Evolutionary conservation across 1,140 invertebrate genomes (phyloP), one percentile per base, ranked within the genome.

Genomic region (Bombus sibiricus): DNA sequence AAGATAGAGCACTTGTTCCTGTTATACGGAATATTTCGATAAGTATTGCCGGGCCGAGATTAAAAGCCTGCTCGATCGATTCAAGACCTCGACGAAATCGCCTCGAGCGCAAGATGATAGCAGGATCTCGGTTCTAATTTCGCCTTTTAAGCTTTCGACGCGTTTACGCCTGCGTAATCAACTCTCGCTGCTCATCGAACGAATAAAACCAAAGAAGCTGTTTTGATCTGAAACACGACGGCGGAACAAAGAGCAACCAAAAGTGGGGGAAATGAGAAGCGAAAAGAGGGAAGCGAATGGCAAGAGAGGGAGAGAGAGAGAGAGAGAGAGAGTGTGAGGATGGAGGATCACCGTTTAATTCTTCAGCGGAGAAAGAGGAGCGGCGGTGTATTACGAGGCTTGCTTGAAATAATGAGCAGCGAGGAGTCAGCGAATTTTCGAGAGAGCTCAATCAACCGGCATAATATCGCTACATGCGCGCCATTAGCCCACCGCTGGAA

Each of bases 361-460:
- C 88, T 37, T 72, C 25, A 41, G 59, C 39, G 62, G 64, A 68
- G 81, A 66, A 76, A 87, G 32, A 41, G 69, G 22, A 74, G n/a
- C 37, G 39, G 32, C 59, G 72, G 76, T 57, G 78, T 68, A 79
- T 85, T 91, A 83, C 86, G 87, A 81, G 80, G 81, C 79, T 86
- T 87, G 88, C 88, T 91, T 89, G 85, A 91, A 92, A 91, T 91
- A 91, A 91, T 92, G 92, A 92, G 86, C 88, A 68, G 68, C 84
- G 89, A 89, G 84, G 90, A 92, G 92, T 93, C 92, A 91, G 91
- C 92, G 86, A 85, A 92, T 91, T 91, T 92, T 91, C 85, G 83
- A 90, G 90, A 91, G 88, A 89, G 87, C 83, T 86, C 91, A 81
- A 91, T 91, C 91, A 85, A 69, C 75, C 86, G 79, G 43, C 75